Evolutionary conservation across 2,113 vertebrate species (phyloP).

Genomic region (Aspiorhynchus laticeps): DNA sequence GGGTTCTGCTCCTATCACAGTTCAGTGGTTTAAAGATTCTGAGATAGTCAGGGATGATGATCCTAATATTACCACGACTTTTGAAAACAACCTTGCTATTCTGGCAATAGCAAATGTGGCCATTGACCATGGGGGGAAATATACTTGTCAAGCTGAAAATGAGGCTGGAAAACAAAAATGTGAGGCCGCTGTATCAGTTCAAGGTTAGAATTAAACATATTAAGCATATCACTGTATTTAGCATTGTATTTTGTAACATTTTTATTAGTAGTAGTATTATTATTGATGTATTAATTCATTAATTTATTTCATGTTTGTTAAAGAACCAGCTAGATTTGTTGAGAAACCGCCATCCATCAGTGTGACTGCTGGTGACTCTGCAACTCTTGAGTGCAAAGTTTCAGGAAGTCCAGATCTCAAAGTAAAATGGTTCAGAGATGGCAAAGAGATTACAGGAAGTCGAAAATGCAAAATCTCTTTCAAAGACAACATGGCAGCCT

Average conservation of each 20-base stretch:
- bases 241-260: background rate
- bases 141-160: constrained; percentile 92
- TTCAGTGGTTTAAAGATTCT: constrained; percentile 93
- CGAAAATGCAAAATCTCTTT: constrained; percentile 94
- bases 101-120: constrained; percentile 84
- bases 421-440: constrained; percentile 95
- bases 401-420: constrained; percentile 94
- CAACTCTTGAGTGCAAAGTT: constrained; percentile 89
- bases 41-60: constrained; percentile 89
- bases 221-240: background rate
- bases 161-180: constrained; percentile 94
- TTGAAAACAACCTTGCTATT: constrained; percentile 85
- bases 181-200: constrained; percentile 89
- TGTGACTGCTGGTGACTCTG: constrained; percentile 93
- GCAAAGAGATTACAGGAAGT: constrained; percentile 86
- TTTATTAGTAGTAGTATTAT: background rate
- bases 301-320: constrained; percentile 40
- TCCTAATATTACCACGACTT: constrained; percentile 84
- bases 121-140: constrained; percentile 85
- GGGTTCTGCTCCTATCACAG: constrained; percentile 89
- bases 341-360: constrained; percentile 91
- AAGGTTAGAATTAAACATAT: constrained; percentile 84
- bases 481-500: constrained; percentile 88
- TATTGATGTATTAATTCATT: constrained; percentile 15
- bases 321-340: constrained; percentile 92